Evolutionary conservation across 2,797 vertebrate genomes (phyloP).

Genomic region (Australoheros facetus): DNA sequence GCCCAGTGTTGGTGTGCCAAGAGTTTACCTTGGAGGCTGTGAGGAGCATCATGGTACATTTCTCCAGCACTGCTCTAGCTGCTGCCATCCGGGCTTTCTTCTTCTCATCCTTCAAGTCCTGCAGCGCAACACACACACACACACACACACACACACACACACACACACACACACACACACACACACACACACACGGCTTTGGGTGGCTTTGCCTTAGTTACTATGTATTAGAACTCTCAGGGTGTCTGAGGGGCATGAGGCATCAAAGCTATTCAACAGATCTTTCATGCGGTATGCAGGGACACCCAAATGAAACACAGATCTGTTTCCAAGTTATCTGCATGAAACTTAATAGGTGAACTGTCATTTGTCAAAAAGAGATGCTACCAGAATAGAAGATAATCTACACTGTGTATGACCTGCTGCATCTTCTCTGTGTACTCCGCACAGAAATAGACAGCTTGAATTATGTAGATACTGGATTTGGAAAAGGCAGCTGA

Average conservation of each 20-base stretch:
- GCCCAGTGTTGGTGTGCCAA: not conserved
- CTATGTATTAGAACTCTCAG: constrained; percentile 23
- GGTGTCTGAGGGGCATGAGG: constrained; percentile 24
- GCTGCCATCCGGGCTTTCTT: constrained; percentile 98
- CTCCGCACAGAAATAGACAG: constrained; percentile 41
- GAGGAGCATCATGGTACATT: constrained; percentile 99
- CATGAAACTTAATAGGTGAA: constrained; percentile 4
- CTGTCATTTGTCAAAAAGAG: constrained; percentile 26
- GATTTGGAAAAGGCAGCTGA: constrained; percentile 61
- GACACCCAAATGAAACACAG: constrained; percentile 9
- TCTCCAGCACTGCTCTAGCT: constrained; percentile 94
- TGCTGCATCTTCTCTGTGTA: constrained; percentile 3
- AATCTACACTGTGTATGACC: constrained; percentile 1
- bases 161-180: too few relatives aligned
- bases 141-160: constrained; percentile 13
- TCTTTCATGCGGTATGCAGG: constrained; percentile 36
- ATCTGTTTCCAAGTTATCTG: constrained; percentile 21
- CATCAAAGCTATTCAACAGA: constrained; percentile 40
- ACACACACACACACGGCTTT: constrained; percentile 24
- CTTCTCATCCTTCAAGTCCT: constrained; percentile 99
- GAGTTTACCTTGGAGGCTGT: constrained; percentile 95
- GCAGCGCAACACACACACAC: constrained; percentile 15
- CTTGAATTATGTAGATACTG: constrained; percentile 34
- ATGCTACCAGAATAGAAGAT: constrained; percentile 23
- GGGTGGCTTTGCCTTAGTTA: constrained; percentile 38